Base-by-base conservation (phyloP, 2,797 vertebrate genomes). In the Nothura maculosa region DNA sequence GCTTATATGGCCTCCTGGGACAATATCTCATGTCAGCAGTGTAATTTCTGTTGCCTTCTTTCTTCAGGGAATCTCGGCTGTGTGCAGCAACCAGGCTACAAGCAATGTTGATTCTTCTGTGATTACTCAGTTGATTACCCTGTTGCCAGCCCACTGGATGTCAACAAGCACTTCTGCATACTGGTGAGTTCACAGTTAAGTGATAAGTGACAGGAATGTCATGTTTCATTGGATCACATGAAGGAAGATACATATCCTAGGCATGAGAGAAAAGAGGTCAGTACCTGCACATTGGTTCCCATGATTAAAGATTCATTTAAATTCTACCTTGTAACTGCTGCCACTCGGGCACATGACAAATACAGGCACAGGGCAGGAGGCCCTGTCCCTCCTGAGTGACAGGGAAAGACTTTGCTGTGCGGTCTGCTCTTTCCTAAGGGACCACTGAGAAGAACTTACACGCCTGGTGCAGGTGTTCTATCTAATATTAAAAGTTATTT, bases 181-280 rank as follows among this genome's bases (percentile, higher is more conserved):
- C 6, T 0, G 47, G n/a, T 10, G n/a, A 78, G 67, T n/a, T 21
- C 19, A 2, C 1, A 6, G 55, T 13, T 21, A 15, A 0, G 14
- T 3, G 30, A 16, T 11, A 20, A 70, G 63, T 43, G 27, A 22
- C 15, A 1, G 4, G 2, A 3, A 5, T 22, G 34, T 38, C 18
- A 5, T 32, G n/a, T 30, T 7, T 40, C 28, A 36, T 6, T 5
- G 7, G 64, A 45, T 24, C 64, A 50, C 12, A 0, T 1, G 27
- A 38, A 58, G 38, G 28, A 47, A 32, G 50, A 57, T 11, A 50
- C 30, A 4, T 2, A 12, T 0, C 0, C 14, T 13, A 42, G 7
- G 28, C 7, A 7, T 9, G 3, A 18, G 6, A 19, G 12, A 57
- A 47, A 68, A 52, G 55, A 61, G 6, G 28, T 22, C 36, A 3